Evolutionary conservation across 1,140 invertebrate genomes (phyloP).

Genomic region (Pemphigus obesinymphae): DNA sequence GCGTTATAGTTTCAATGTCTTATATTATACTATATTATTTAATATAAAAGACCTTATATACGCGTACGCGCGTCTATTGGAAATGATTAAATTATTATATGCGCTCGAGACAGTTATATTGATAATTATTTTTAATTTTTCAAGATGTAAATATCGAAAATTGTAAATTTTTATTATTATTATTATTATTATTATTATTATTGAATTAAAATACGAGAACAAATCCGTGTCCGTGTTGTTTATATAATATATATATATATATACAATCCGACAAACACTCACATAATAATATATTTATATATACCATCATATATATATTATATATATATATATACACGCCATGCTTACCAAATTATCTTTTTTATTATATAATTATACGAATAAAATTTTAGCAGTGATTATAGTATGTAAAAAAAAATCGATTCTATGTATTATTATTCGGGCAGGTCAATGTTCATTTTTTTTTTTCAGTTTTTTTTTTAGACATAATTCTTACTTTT

Average conservation of each 20-base stretch:
- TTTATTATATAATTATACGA: background rate
- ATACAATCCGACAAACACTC: no score
- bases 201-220: background rate
- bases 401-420: constrained; percentile 3
- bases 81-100: background rate
- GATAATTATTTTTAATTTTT: background rate
- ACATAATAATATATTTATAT: no score
- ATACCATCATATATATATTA: no score
- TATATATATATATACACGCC: constrained; percentile 14
- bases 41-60: no score
- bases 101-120: background rate
- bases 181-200: constrained; percentile 6
- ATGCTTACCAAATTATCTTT: constrained; percentile 19
- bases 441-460: background rate
- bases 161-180: constrained; percentile 21
- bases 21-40: background rate
- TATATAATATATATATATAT: background rate
- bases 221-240: constrained; percentile 1
- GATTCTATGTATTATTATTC: background rate
- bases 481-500: constrained; percentile 18
- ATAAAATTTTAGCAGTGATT: background rate
- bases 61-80: background rate
- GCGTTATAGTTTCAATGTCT: background rate
- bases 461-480: background rate
- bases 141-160: background rate